Evolutionary conservation across 2,888 invertebrate genomes (phyloP).

Genomic region (Machimus atricapillus): DNA sequence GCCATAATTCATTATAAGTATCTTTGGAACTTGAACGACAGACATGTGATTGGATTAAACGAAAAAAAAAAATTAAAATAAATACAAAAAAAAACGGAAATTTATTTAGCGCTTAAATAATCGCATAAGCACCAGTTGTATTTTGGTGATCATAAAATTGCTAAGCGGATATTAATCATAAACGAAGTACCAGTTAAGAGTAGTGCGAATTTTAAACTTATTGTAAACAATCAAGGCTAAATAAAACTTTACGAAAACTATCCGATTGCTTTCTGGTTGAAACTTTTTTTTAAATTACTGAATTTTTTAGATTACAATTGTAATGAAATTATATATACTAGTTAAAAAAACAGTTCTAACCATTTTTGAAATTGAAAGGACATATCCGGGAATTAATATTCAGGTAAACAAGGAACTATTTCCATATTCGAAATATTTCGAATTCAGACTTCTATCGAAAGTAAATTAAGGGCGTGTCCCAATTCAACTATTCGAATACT

Average conservation of each 20-base stretch:
- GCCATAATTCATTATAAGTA: neutral
- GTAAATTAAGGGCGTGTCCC: no score
- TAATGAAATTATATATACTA: no score
- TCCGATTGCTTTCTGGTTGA: neutral
- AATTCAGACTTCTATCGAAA: no score
- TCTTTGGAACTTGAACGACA: neutral
- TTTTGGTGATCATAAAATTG: neutral
- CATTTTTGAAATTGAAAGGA: no score
- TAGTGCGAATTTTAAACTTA: constrained; percentile 34
- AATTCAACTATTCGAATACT: no score
- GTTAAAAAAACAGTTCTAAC: no score
- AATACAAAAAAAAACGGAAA: constrained; percentile 16
- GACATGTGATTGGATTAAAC: neutral
- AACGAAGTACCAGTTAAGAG: constrained; percentile 30
- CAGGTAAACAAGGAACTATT: no score
- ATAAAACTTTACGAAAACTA: constrained; percentile 7
- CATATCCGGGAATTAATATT: no score
- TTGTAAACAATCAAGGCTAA: constrained; percentile 3
- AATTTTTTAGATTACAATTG: neutral
- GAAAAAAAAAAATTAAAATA: neutral
- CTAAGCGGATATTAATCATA: constrained; percentile 13
- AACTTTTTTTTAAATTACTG: neutral
- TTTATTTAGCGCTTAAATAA: neutral
- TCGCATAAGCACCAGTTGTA: constrained; percentile 13
- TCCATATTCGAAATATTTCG: no score